These are phyloP conservation scores for Bombus consobrinus DNA, from an alignment of 1,140 invertebrate genomes.

Conservation along the genomic window DNA sequence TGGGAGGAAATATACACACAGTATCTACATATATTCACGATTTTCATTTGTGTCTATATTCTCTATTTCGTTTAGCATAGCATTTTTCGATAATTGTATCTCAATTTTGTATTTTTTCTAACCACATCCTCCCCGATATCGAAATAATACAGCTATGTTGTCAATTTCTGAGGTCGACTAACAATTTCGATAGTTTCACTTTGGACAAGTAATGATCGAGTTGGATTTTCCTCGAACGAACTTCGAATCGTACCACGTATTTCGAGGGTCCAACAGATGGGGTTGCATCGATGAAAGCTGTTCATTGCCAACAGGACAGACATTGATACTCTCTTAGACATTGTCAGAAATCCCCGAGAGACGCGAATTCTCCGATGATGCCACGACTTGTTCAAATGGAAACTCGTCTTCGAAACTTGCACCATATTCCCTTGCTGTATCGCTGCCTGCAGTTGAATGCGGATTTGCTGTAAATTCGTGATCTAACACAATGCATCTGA, in stretches of 20 bases:
- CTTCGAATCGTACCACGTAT: background rate
- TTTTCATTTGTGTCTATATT: background rate
- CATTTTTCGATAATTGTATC: background rate
- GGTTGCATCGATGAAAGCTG: background rate
- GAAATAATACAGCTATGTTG: background rate
- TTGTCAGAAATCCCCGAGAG: slow-evolving; percentile 1
- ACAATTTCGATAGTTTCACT: background rate
- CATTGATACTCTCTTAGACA: slow-evolving; percentile 42
- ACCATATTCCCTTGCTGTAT: background rate
- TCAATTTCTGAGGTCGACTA: background rate
- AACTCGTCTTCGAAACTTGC: slow-evolving; percentile 39
- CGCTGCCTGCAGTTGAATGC: background rate
- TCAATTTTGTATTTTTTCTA: background rate
- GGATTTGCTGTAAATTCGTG: slow-evolving; percentile 7
- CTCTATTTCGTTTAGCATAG: background rate
- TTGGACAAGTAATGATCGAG: background rate
- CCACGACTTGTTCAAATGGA: slow-evolving; percentile 34
- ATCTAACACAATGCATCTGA: background rate
- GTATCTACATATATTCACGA: background rate
- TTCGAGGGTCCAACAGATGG: background rate
- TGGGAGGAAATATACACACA: background rate
- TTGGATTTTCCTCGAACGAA: background rate
- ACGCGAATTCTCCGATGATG: slow-evolving; percentile 24
- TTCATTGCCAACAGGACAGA: slow-evolving; percentile 24
- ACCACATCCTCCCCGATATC: no score